phyloP scores from a whole-genome alignment of 2,888 invertebrate species.

The Rhagonycha lutea region DNA sequence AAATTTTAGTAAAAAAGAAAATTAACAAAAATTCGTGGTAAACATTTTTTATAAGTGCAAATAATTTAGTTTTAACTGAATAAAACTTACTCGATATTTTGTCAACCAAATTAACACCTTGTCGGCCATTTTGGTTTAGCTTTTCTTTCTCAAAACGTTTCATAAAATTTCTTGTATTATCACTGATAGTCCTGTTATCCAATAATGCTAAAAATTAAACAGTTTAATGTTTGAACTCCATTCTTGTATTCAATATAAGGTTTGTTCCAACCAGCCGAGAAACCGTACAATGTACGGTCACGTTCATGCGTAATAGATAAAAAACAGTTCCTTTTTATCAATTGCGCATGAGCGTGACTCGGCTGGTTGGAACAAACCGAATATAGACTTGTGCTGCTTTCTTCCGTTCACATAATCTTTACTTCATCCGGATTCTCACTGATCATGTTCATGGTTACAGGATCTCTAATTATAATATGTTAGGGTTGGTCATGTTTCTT shows the following conservation, averaged over 20 bases:
- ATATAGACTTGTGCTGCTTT: too few relatives aligned
- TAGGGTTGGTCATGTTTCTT: not conserved
- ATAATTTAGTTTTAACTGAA: not conserved
- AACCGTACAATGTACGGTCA: too few relatives aligned
- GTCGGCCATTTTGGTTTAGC: slow-evolving; percentile 35
- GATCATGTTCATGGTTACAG: too few relatives aligned
- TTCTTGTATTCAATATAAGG: too few relatives aligned
- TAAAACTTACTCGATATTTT: slow-evolving; percentile 39
- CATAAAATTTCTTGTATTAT: slow-evolving; percentile 64
- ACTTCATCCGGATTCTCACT: too few relatives aligned
- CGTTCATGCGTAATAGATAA: too few relatives aligned
- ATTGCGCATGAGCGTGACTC: too few relatives aligned
- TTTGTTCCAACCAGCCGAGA: too few relatives aligned
- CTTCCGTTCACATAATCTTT: too few relatives aligned
- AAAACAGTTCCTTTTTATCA: too few relatives aligned
- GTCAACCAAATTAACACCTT: slow-evolving; percentile 40
- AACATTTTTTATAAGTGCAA: not conserved
- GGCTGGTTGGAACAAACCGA: too few relatives aligned
- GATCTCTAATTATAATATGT: too few relatives aligned
- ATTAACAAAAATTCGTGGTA: not conserved
- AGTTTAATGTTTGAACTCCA: not conserved
- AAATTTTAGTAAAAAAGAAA: not conserved
- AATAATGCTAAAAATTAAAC: slow-evolving; percentile 57
- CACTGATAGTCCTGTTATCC: slow-evolving; percentile 64
- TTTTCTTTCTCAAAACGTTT: slow-evolving; percentile 65